Conservation (phyloP, 2,113 vertebrate species). For the Oncorhynchus gorbuscha region DNA sequence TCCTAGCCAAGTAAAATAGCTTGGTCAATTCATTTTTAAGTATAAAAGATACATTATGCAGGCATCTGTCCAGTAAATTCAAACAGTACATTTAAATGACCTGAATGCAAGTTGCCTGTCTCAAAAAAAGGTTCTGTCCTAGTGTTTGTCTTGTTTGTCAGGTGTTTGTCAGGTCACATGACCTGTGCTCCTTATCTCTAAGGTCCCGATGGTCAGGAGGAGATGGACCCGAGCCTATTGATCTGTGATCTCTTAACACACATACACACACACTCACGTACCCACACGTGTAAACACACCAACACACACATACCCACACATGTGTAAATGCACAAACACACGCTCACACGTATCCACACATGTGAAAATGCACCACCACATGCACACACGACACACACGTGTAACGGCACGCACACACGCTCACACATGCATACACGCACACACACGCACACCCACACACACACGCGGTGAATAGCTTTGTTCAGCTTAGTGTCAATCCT, state of each 20-base stretch:
- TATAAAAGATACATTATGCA: slow-evolving; percentile 3
- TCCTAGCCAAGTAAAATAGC: background rate
- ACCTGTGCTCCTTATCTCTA: slow-evolving; percentile 59
- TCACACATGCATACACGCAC: slow-evolving; percentile 15
- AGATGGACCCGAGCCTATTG: slow-evolving; percentile 58
- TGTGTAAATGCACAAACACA: slow-evolving; percentile 14
- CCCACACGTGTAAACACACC: slow-evolving; percentile 15
- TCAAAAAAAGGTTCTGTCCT: slow-evolving; percentile 67
- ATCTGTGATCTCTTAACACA: slow-evolving; percentile 54
- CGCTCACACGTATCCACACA: slow-evolving; percentile 19
- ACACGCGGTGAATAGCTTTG: slow-evolving; percentile 43
- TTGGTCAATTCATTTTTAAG: background rate
- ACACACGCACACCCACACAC: slow-evolving; percentile 19
- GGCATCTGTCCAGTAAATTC: slow-evolving; percentile 57
- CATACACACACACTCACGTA: slow-evolving; percentile 7
- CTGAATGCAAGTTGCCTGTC: slow-evolving; percentile 58
- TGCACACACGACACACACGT: slow-evolving; percentile 35
- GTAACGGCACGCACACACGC: slow-evolving; percentile 11
- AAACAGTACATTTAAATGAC: slow-evolving; percentile 54
- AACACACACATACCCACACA: slow-evolving; percentile 20
- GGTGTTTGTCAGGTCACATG: slow-evolving; percentile 51
- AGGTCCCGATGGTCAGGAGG: slow-evolving; percentile 58
- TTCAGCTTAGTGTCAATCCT: slow-evolving; percentile 81
- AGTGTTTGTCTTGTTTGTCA: slow-evolving; percentile 40
- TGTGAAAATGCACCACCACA: background rate